These are phyloP conservation scores for Sinelater perroti DNA, from an alignment of 2,888 invertebrate species.

Conservation along the genomic window DNA sequence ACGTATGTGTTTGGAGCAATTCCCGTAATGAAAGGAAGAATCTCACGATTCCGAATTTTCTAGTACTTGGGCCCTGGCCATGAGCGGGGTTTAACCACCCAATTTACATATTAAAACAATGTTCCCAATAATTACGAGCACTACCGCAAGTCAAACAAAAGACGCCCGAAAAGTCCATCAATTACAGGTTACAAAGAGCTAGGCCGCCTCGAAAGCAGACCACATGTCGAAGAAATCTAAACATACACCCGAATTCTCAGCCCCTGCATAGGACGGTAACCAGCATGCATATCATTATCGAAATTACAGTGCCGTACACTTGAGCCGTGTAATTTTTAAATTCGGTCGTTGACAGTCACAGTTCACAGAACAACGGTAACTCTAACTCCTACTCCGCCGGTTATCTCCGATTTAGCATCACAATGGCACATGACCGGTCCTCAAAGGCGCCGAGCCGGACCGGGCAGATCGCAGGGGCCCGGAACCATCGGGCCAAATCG, in stretches of 20 bases:
- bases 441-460: constrained; percentile 46
- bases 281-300: constrained; percentile 54
- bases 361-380: constrained; percentile 47
- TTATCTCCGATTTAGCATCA: constrained; percentile 47
- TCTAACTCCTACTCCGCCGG: constrained; percentile 43
- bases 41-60: too few species aligned
- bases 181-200: constrained; percentile 42
- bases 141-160: constrained; percentile 33
- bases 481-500: constrained; percentile 50
- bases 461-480: constrained; percentile 45
- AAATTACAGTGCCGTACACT: constrained; percentile 50
- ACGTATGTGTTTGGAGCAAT: too few species aligned
- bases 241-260: constrained; percentile 47
- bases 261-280: constrained; percentile 49
- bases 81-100: constrained; percentile 3
- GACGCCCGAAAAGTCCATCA: constrained; percentile 41
- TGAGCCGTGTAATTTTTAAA: constrained; percentile 51
- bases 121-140: constrained; percentile 38
- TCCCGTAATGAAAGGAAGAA: too few species aligned
- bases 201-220: constrained; percentile 41
- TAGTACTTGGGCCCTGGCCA: too few species aligned
- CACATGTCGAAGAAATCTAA: constrained; percentile 50
- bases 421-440: constrained; percentile 47
- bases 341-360: constrained; percentile 56
- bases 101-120: constrained; percentile 41